These are phyloP conservation scores for Tachyglossus aculeatus DNA, from an alignment of 2,797 vertebrate genomes.

Conservation along the genomic window DNA sequence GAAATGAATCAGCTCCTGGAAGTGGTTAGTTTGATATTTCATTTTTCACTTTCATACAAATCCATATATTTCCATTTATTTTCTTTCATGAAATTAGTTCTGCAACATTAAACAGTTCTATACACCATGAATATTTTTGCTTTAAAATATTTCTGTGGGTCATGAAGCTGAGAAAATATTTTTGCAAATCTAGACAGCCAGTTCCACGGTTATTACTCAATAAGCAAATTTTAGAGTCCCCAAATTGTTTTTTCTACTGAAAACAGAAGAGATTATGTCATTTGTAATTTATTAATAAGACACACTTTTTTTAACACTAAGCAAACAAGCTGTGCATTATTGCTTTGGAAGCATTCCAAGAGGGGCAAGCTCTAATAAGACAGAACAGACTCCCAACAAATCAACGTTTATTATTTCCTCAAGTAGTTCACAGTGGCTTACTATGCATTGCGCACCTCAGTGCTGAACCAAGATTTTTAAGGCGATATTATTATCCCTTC, in stretches of 20 bases:
- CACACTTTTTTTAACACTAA: not conserved
- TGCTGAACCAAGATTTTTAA: no score
- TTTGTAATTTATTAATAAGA: not conserved
- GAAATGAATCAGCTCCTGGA: not conserved
- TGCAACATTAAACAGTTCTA: not conserved
- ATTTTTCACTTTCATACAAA: not conserved
- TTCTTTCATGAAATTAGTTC: not conserved
- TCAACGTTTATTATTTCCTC: not conserved
- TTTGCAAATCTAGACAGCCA: not conserved
- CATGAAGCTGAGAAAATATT: not conserved
- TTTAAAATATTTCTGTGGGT: not conserved
- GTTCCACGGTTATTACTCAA: rapidly evolving
- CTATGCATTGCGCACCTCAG: no score
- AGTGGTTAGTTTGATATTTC: not conserved
- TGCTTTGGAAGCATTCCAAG: not conserved
- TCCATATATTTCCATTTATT: not conserved
- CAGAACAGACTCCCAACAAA: not conserved
- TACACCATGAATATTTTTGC: not conserved
- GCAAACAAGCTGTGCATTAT: not conserved
- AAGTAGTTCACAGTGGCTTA: not conserved
- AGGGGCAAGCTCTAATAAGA: not conserved
- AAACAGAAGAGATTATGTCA: not conserved
- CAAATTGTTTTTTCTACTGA: not conserved
- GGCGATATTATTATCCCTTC: no score
- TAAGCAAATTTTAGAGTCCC: rapidly evolving